phyloP scores from a whole-genome alignment of 2,888 invertebrate genomes.

The Lysandra bellargus region DNA sequence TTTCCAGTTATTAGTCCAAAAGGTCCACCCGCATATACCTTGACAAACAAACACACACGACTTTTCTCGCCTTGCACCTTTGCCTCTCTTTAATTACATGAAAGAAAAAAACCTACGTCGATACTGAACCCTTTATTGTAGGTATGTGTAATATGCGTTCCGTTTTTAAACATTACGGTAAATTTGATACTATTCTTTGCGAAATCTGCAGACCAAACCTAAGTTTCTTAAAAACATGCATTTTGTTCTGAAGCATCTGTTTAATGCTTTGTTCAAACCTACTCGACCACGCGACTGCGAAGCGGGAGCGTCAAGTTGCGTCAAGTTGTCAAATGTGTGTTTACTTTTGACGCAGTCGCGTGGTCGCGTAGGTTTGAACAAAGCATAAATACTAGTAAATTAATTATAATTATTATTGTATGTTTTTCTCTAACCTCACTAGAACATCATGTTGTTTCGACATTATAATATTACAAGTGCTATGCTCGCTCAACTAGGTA shows the following conservation, averaged over 20 bases:
- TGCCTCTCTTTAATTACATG: conserved; percentile 65
- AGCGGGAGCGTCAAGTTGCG: no score
- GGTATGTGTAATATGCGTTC: background rate
- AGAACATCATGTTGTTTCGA: background rate
- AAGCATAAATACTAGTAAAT: background rate
- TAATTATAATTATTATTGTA: background rate
- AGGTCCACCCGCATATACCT: conserved; percentile 50
- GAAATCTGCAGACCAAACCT: no score
- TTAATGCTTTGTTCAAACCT: no score
- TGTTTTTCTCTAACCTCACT: background rate
- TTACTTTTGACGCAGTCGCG: no score
- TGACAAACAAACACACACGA: conserved; percentile 58
- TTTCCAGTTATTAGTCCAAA: background rate
- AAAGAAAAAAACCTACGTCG: conserved; percentile 34
- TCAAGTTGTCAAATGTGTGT: no score
- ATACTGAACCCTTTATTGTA: background rate
- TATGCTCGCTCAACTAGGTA: background rate
- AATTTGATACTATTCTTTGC: background rate
- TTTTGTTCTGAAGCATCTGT: background rate
- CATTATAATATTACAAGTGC: background rate
- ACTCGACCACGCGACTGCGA: no score
- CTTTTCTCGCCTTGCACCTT: conserved; percentile 59
- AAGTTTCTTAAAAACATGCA: background rate
- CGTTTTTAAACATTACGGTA: background rate
- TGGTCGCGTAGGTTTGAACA: no score